Base-by-base conservation (phyloP, 2,113 vertebrate species). In the Atherinomorus stipes region DNA sequence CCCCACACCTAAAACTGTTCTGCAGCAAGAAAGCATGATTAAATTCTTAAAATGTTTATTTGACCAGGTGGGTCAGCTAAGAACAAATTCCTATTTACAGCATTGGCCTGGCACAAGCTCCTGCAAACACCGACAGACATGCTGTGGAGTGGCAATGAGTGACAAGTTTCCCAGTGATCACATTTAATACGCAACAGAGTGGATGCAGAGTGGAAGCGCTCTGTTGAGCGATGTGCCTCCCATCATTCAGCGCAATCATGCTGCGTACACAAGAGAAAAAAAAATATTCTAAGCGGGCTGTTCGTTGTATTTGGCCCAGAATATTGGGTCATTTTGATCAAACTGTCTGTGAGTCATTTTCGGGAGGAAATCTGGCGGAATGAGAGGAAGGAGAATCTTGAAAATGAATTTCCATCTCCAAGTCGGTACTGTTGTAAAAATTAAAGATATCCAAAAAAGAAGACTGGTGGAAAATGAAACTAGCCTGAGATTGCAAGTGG, bases 21-120 rank as follows among this genome's bases (percentile, higher is more conserved):
- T 26, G 60, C 77, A 71, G 86, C 67, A 25, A 23, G 63, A 59
- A 74, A 22, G 57, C 64, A 54, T 81, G 68, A 89, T 87, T 78
- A 69, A 56, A 77, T 65, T 69, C 63, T 53, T 31, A 62, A 78
- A 49, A 70, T 56, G 22, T 67, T 70, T 86, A 71, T 90, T 90
- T 90, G 83, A 89, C 54, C 89, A 90, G 89, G 79, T 90, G 84
- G 80, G 86, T 81, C 80, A 78, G 83, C 70, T 37, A 70, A 80
- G 65, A 89, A 78, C 63, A 78, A 76, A 76, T 22, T 81, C 73
- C 75, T 78, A 63, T 76, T 85, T 66, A 69, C 26, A 67, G 74
- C 34, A 8, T 42, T 62, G 67, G 80, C 38, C 81, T 67, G 78
- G 72, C 78, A 76, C 47, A 22, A 26, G 57, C 76, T 78, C 10